Percentiles rank a stretch among this genome's conserved stretches.
These are phyloP conservation scores for Athalia circularis DNA, from an alignment of 2,888 invertebrate genomes.

Conservation along the genomic window DNA sequence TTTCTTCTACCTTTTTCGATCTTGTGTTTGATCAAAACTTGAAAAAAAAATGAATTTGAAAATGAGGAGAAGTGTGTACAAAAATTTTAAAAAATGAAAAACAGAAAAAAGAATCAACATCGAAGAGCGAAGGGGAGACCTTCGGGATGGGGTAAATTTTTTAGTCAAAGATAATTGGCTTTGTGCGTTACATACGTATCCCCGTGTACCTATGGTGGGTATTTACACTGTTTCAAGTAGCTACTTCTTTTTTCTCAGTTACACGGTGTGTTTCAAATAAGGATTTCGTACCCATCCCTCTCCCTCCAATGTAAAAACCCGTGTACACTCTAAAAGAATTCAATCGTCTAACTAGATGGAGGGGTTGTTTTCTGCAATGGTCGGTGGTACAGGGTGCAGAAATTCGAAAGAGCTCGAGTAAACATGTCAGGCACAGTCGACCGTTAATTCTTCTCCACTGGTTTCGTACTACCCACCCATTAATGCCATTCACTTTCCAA, in stretches of 20 bases:
- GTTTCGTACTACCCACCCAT: no score
- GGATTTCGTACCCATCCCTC: no score
- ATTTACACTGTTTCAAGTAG: constrained; percentile 13
- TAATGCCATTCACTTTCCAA: no score
- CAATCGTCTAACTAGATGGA: constrained; percentile 49
- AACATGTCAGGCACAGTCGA: constrained; percentile 72
- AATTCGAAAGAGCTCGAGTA: constrained; percentile 70
- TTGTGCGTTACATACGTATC: background rate
- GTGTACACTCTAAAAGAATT: no score
- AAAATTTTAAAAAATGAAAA: no score
- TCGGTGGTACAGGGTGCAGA: constrained; percentile 54
- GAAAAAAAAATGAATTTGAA: constrained; percentile 58
- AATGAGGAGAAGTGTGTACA: no score
- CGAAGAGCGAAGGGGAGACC: no score
- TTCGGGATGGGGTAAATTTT: no score
- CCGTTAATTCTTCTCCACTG: constrained; percentile 66
- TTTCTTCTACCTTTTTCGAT: background rate
- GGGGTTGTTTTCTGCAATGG: constrained; percentile 29
- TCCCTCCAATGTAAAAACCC: no score
- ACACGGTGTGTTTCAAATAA: no score
- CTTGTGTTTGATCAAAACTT: constrained; percentile 73
- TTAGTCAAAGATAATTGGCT: constrained; percentile 7
- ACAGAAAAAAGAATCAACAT: no score
- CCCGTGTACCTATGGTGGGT: background rate
- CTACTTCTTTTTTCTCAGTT: background rate